A percentile compares a stretch with the other conserved stretches of the same genome.
These are phyloP conservation scores for Drosophila melanica DNA, from an alignment of 1,140 invertebrate genomes.

Conservation along the genomic window DNA sequence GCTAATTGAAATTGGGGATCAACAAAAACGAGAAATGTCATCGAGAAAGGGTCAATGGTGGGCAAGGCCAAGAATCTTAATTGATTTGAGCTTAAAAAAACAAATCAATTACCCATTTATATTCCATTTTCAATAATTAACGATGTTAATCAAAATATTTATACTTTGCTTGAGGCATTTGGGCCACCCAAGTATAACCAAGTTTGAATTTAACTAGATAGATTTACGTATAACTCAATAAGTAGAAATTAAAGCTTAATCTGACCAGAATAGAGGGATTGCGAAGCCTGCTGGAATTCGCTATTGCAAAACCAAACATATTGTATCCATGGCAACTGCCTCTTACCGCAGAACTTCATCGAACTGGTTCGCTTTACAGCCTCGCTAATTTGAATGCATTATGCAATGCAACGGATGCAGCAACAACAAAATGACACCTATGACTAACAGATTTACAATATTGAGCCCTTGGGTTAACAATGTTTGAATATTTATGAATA, in stretches of 20 bases:
- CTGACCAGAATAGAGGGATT: too few relatives aligned
- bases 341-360: not conserved
- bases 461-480: not conserved
- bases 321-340: not conserved
- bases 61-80: conserved; percentile 2
- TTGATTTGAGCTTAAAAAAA: not conserved
- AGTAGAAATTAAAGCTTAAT: not conserved
- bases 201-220: not conserved
- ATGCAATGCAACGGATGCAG: not conserved
- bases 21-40: too few relatives aligned
- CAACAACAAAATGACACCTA: conserved; percentile 1
- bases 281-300: not conserved
- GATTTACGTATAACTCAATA: not conserved
- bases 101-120: too few relatives aligned
- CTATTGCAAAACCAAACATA: not conserved
- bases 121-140: too few relatives aligned
- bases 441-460: not conserved
- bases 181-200: too few relatives aligned
- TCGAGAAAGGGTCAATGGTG: not conserved
- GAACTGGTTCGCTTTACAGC: not conserved
- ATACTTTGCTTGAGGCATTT: too few relatives aligned
- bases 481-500: not conserved
- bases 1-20: conserved; percentile 25
- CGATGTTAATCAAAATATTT: too few relatives aligned
- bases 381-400: conserved; percentile 3